Conservation (phyloP, 2,888 invertebrate species). For the Eutolmus rufibarbis region DNA sequence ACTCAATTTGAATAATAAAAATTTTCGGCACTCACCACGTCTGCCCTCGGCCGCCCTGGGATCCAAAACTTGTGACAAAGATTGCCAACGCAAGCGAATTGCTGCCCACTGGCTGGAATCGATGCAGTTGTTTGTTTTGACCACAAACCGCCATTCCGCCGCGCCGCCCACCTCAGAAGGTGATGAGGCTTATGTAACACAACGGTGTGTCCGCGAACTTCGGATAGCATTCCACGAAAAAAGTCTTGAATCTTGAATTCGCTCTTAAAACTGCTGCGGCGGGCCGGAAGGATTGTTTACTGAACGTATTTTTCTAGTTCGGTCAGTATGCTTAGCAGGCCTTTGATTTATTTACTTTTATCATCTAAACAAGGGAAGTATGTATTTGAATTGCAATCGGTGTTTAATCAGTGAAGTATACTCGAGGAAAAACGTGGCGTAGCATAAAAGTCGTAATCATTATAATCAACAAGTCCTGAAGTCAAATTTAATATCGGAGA, state of each 20-base stretch:
- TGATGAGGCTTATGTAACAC: not conserved
- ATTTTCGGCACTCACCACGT: not conserved
- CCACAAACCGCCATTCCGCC: not conserved
- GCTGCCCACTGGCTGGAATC: not conserved
- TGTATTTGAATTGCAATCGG: not conserved
- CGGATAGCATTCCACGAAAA: not conserved
- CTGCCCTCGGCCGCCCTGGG: not conserved
- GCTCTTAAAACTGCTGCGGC: not conserved
- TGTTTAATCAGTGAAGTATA: not conserved
- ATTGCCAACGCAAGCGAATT: not conserved
- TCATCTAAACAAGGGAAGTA: not conserved
- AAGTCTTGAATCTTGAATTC: not conserved
- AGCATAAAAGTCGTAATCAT: not conserved
- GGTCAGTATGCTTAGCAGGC: not conserved
- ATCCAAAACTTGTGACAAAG: not conserved
- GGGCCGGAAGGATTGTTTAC: not conserved
- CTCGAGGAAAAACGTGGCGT: not conserved
- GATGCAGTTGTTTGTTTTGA: not conserved
- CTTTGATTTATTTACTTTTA: not conserved
- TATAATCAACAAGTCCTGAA: not conserved
- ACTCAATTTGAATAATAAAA: conserved; percentile 33
- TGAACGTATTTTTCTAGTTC: not conserved
- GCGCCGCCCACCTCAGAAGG: not conserved
- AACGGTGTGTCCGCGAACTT: not conserved
- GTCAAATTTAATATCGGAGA: not conserved